Percentiles rank a stretch among this genome's conserved stretches.
These are phyloP conservation scores for Hylaeus volcanicus DNA, from an alignment of 1,140 invertebrate species.

Conservation along the genomic window DNA sequence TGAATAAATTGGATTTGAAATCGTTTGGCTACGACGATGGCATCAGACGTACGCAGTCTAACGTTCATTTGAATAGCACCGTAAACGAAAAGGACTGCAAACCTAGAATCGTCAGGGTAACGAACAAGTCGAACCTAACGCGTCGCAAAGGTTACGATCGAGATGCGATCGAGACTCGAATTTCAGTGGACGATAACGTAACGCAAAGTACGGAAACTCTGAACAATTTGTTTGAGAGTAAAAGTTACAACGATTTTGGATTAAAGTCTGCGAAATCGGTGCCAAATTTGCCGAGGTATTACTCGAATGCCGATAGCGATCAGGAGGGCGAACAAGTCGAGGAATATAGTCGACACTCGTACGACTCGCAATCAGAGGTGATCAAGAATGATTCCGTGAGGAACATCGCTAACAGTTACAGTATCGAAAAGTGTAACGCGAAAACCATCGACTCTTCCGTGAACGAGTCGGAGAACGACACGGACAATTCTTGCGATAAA, in stretches of 20 bases:
- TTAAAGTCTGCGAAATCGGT: conserved; percentile 74
- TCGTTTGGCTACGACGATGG: conserved; percentile 72
- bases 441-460: conserved; percentile 16
- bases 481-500: conserved; percentile 18
- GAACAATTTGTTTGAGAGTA: conserved; percentile 14
- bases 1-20: conserved; percentile 73
- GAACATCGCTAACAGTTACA: conserved; percentile 19
- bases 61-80: conserved; percentile 67
- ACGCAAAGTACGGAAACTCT: conserved; percentile 43
- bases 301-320: conserved; percentile 46
- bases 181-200: conserved; percentile 32
- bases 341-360: conserved; percentile 11
- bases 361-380: background rate
- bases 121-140: conserved; percentile 65
- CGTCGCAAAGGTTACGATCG: conserved; percentile 38
- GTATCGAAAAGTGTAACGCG: background rate
- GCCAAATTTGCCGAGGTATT: conserved; percentile 70
- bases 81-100: conserved; percentile 43
- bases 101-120: conserved; percentile 51
- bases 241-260: conserved; percentile 8
- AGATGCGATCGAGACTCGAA: conserved; percentile 3
- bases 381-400: conserved; percentile 24
- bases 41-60: conserved; percentile 70
- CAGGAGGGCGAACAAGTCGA: conserved; percentile 17
- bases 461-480: conserved; percentile 28